A percentile compares a stretch with the other conserved stretches of the same genome.
Conservation (phyloP, 2,888 invertebrate species). For the Drosophila neonasuta region DNA sequence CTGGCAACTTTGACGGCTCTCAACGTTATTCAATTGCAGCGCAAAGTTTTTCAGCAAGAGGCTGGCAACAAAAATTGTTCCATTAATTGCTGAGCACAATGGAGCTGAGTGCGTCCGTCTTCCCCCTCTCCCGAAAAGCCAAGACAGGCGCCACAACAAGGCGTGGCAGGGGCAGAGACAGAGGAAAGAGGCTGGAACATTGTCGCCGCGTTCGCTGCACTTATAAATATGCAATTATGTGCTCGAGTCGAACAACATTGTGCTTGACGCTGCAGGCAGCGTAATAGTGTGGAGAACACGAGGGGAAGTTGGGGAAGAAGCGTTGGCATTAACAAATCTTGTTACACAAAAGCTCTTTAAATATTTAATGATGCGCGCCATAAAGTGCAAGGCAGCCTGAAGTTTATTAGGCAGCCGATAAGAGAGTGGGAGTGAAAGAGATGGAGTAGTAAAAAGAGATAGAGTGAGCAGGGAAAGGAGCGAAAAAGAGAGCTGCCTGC, state of each 20-base stretch:
- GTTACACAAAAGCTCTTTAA: constrained; percentile 71
- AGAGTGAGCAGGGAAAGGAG: not conserved
- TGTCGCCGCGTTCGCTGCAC: constrained; percentile 55
- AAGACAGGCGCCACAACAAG: constrained; percentile 7
- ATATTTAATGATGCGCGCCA: constrained; percentile 69
- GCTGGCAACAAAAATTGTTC: constrained; percentile 44
- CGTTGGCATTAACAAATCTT: constrained; percentile 64
- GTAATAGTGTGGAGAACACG: constrained; percentile 10
- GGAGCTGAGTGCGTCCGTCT: constrained; percentile 20
- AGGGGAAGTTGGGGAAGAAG: not conserved
- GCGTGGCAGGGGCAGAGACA: not conserved
- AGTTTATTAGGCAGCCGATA: constrained; percentile 66
- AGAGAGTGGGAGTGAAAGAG: not conserved
- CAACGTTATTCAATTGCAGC: constrained; percentile 44
- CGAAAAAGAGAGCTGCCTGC: constrained; percentile 7
- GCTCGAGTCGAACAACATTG: constrained; percentile 60
- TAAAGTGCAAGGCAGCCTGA: constrained; percentile 59
- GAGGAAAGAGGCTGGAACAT: not conserved
- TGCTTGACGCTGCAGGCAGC: constrained; percentile 39
- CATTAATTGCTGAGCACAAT: constrained; percentile 64
- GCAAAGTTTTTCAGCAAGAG: constrained; percentile 36
- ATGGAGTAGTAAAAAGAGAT: not conserved
- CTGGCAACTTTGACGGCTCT: constrained; percentile 12
- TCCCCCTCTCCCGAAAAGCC: constrained; percentile 17
- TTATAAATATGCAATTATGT: constrained; percentile 76